A percentile compares a stretch with the other conserved stretches of the same genome.
phyloP scores from a whole-genome alignment of 1,140 invertebrate genomes.

The Nautilus pompilius region DNA sequence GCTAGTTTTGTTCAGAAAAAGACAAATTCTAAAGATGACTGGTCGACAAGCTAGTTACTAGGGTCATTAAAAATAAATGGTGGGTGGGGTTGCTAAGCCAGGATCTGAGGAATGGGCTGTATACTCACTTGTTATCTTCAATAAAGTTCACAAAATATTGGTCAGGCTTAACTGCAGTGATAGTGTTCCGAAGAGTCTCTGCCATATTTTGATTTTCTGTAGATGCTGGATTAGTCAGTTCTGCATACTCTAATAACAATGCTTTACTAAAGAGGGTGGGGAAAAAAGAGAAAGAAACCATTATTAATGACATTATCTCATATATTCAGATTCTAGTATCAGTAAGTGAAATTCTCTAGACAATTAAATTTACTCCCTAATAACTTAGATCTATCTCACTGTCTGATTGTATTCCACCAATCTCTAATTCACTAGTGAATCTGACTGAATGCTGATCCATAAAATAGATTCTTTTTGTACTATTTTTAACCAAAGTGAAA shows the following conservation, averaged over 20 bases:
- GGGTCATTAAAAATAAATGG: too few relatives aligned
- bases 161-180: slow-evolving; percentile 45
- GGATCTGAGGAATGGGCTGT: too few relatives aligned
- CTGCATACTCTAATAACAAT: slow-evolving; percentile 46
- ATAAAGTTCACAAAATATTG: slow-evolving; percentile 47
- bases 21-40: too few relatives aligned
- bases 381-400: neutral
- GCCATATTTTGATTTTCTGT: slow-evolving; percentile 44
- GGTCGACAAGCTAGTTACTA: too few relatives aligned
- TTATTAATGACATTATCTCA: neutral
- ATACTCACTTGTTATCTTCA: slow-evolving; percentile 5
- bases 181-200: slow-evolving; percentile 32
- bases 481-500: too few relatives aligned
- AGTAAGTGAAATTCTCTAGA: neutral
- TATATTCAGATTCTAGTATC: neutral
- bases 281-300: neutral
- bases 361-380: neutral
- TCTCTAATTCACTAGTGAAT: neutral
- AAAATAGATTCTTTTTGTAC: too few relatives aligned
- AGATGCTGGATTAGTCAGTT: slow-evolving; percentile 48
- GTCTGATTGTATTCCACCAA: neutral
- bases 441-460: neutral
- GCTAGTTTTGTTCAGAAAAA: too few relatives aligned
- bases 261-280: slow-evolving; percentile 42
- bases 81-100: too few relatives aligned